These are phyloP conservation scores for Lerema accius DNA, from an alignment of 1,140 invertebrate genomes.

Conservation along the genomic window DNA sequence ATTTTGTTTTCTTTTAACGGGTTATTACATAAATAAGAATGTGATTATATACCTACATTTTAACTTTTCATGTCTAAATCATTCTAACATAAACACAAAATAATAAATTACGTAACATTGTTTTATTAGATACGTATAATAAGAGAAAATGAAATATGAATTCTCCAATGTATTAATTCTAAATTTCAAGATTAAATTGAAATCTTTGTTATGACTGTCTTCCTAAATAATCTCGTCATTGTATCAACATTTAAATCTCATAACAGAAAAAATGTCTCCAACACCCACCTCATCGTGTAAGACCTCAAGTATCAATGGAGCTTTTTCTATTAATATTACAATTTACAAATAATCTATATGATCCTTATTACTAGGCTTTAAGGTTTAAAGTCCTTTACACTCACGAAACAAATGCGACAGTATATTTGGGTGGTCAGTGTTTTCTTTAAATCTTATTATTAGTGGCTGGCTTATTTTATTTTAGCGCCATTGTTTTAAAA, in stretches of 20 bases:
- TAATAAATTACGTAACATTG: no score
- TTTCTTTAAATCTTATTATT: conserved; percentile 72
- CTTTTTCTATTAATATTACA: conserved; percentile 6
- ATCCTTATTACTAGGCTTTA: not conserved
- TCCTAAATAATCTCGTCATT: conserved; percentile 8
- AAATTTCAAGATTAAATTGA: no score
- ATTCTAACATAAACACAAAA: no score
- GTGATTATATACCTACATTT: no score
- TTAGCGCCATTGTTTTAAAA: conserved; percentile 56
- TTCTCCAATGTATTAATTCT: no score
- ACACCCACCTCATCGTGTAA: conserved; percentile 72
- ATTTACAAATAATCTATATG: not conserved
- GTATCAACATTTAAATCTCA: conserved; percentile 51
- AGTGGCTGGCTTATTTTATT: conserved; percentile 55
- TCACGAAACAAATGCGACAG: not conserved
- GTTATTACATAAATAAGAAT: no score
- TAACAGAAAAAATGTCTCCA: conserved; percentile 57
- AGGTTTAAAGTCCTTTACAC: conserved; percentile 6
- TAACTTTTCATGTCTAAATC: no score
- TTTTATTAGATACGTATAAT: no score
- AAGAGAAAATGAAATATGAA: no score
- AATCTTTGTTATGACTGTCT: no score
- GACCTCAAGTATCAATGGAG: conserved; percentile 61
- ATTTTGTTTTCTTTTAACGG: not conserved
- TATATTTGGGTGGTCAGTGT: conserved; percentile 58